Evolutionary conservation across 1,140 invertebrate genomes (phyloP), one percentile per base, ranked within the genome.

Genomic region (Apis laboriosa): DNA sequence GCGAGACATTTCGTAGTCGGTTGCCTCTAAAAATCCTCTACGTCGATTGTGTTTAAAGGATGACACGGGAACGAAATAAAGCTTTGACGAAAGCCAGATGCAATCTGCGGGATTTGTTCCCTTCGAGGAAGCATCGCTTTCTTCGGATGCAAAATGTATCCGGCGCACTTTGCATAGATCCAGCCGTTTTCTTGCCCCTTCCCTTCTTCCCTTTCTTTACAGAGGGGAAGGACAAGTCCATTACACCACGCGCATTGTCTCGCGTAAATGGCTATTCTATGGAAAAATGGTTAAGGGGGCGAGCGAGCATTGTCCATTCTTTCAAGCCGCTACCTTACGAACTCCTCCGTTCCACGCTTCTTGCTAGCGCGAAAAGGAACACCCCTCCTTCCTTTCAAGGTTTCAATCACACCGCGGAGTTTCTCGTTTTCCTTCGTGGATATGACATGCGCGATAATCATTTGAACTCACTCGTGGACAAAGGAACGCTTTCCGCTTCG

Each of bases 201-300:
- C 19, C 9, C 28, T 64, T 68, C 19, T 76, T 66, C 9, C 34
- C 28, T 0, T 17, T 7, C 34, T 43, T 43, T 43, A 3, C 34
- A 43, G 34, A 43, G 51, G 21, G 73, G 28, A 43, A 63, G n/a
- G 19, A 13, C 55, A 67, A 72, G 55, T 73, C 72, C 60, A 79
- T 83, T 86, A 68, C 66, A 84, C 71, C 24, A 49, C n/a, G 60
- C 74, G 60, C 74, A 68, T 77, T 86, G 85, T 73, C 21, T 61
- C 61, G 34, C 15, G 49, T 58, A 85, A 86, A 73, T 63, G 34
- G 55, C 28, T n/a, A 13, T 1, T 2, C 12, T 53, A 49, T 28
- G 55, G 28, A 70, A 43, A 43, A 43, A 58, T n/a, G 53, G 43
- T 34, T 60, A 67, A 9, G 28, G 67, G 28, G 34, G 34, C 77